phyloP scores from a whole-genome alignment of 2,113 vertebrate genomes.

The Apeltes quadracus region DNA sequence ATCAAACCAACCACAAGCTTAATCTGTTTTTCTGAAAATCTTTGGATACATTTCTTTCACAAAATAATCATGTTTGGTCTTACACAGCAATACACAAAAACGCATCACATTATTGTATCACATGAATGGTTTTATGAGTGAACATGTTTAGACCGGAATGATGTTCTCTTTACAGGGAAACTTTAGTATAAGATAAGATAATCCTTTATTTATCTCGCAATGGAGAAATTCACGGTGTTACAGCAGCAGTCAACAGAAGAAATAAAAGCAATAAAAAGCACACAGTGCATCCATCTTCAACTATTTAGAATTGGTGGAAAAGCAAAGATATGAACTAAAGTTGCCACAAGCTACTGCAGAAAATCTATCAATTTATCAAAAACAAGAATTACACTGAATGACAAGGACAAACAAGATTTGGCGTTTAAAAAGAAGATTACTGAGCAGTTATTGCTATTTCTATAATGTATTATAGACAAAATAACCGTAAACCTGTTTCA shows the following conservation, averaged over 20 bases:
- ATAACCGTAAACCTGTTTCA: neutral
- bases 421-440: neutral
- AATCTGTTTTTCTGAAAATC: neutral
- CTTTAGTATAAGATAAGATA: too few relatives aligned
- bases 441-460: neutral
- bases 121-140: neutral
- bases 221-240: too few relatives aligned
- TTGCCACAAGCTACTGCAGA: neutral
- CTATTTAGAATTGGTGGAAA: neutral
- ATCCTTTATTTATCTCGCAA: too few relatives aligned
- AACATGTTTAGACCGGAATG: neutral
- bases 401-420: neutral
- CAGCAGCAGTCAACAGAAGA: too few relatives aligned
- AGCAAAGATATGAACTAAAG: neutral
- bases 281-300: too few relatives aligned
- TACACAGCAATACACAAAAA: neutral
- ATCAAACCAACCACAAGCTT: neutral
- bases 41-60: neutral
- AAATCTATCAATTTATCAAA: slow-evolving; percentile 7
- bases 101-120: neutral
- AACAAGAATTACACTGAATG: neutral
- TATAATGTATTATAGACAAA: neutral
- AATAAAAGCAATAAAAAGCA: too few relatives aligned
- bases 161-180: slow-evolving; percentile 12
- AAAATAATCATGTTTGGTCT: slow-evolving; percentile 7